phyloP scores from a whole-genome alignment of 2,113 vertebrate species.

The Steatornis caripensis region DNA sequence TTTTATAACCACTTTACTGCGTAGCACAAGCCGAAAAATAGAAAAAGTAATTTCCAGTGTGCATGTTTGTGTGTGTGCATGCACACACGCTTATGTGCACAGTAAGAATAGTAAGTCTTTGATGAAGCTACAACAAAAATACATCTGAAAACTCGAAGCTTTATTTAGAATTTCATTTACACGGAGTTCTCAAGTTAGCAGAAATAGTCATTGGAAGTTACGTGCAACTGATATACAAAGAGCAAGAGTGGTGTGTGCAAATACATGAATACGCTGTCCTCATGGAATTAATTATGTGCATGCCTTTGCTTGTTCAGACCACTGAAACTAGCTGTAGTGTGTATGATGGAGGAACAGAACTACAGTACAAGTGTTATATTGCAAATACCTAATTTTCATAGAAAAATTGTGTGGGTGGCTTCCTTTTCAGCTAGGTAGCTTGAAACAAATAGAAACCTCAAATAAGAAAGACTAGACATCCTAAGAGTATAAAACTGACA shows the following conservation, averaged over 20 bases:
- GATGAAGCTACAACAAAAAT: background rate
- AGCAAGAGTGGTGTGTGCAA: background rate
- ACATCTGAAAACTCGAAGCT: background rate
- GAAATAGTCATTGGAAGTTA: slow-evolving; percentile 23
- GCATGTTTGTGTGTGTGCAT: background rate
- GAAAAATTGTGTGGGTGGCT: slow-evolving; percentile 8
- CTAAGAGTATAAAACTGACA: background rate
- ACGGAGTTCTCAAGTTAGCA: background rate
- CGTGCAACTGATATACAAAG: slow-evolving; percentile 23
- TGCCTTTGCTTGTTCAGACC: slow-evolving; percentile 33
- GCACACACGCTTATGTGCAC: background rate
- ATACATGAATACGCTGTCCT: background rate
- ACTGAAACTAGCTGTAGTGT: background rate
- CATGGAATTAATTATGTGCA: slow-evolving; percentile 39
- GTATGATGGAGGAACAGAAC: background rate
- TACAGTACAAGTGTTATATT: background rate
- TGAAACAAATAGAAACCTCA: slow-evolving; percentile 10
- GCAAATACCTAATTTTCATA: slow-evolving; percentile 4
- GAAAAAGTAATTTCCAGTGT: background rate
- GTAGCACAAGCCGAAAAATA: background rate
- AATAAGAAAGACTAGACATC: background rate
- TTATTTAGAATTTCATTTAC: slow-evolving; percentile 34
- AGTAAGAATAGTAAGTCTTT: background rate
- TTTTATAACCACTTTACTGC: slow-evolving; percentile 9
- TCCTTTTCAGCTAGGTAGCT: background rate